Conservation (phyloP, 2,888 invertebrate species). For the Notodonta dromedarius region DNA sequence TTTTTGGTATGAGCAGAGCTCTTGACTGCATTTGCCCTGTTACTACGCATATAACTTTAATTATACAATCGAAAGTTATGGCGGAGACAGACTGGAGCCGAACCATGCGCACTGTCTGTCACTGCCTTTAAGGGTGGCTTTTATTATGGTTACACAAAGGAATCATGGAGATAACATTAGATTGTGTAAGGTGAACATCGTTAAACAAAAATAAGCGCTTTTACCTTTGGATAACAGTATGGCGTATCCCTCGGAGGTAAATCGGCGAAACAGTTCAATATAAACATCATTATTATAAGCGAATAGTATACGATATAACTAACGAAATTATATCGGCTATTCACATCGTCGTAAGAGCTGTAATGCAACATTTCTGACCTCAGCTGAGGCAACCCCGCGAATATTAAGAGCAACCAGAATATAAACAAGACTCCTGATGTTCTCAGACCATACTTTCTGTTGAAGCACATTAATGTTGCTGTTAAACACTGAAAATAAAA, state of each 20-base stretch:
- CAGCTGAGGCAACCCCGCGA: conserved; percentile 90
- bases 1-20: too few species aligned
- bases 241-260: conserved; percentile 87
- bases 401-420: conserved; percentile 92
- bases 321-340: conserved; percentile 86
- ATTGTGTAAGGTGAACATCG: too few species aligned
- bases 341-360: conserved; percentile 67
- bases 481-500: conserved; percentile 85
- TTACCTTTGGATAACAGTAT: conserved; percentile 87
- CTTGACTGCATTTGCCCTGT: too few species aligned
- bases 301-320: conserved; percentile 92
- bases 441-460: conserved; percentile 92
- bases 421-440: conserved; percentile 95
- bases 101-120: too few species aligned
- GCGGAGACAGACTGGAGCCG: too few species aligned
- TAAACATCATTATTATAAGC: conserved; percentile 86
- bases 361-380: conserved; percentile 83
- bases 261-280: conserved; percentile 92
- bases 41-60: too few species aligned
- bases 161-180: too few species aligned
- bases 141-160: too few species aligned
- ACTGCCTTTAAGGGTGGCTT: too few species aligned
- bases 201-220: conserved; percentile 12
- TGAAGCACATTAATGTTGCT: conserved; percentile 88
- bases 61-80: too few species aligned